Base-by-base conservation (phyloP, 2,888 invertebrate genomes). In the Galeopsomyia nigrocyanea region DNA sequence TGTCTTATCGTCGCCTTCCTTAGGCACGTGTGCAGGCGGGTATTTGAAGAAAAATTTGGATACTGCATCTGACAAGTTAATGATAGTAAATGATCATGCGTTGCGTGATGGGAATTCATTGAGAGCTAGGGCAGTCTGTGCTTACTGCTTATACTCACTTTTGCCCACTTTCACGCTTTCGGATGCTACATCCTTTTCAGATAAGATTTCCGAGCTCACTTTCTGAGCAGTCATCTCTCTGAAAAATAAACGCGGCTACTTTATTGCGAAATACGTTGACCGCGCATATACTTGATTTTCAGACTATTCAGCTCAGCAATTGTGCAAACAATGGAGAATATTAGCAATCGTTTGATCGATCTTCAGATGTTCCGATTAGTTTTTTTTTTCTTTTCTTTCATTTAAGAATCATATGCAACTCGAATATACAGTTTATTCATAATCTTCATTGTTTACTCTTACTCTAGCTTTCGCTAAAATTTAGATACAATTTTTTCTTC, bases 41-140 rank as follows among this genome's bases (percentile, higher is more conserved):
- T 84, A 91, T 61, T 81, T 88, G 79, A 94, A 94, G 74, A 90
- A 88, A 85, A 94, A 94, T 82, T 90, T 90, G 26, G 94, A 93
- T 75, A 94, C 89, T 0, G 91, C 89, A 88, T 91, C 93, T 93
- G 84, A 53, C 26, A 56, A 62, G 55, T 62, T 53, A 65, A 31
- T 47, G 16, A 46, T 19, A n/a, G 9, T 19, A 16, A 7, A 3
- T 47, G 31, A 17, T 9, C n/a, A 21, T 16, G 26, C 26, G 17
- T 53, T 53, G 9, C 53, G 53, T 53, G 21, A n/a, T n/a, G 17
- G 17, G n/a, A 53, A 53, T 51, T 39, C 1, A 58, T 16, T 16
- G 17, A 58, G n/a, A 16, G 39, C 16, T 2, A 31, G 9, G 0
- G 17, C 0, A 3, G 46, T 3, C 31, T 3, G 6, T 21, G 5